These are phyloP conservation scores for Sebastes elongatus DNA, from an alignment of 2,797 vertebrate species.

Conservation along the genomic window DNA sequence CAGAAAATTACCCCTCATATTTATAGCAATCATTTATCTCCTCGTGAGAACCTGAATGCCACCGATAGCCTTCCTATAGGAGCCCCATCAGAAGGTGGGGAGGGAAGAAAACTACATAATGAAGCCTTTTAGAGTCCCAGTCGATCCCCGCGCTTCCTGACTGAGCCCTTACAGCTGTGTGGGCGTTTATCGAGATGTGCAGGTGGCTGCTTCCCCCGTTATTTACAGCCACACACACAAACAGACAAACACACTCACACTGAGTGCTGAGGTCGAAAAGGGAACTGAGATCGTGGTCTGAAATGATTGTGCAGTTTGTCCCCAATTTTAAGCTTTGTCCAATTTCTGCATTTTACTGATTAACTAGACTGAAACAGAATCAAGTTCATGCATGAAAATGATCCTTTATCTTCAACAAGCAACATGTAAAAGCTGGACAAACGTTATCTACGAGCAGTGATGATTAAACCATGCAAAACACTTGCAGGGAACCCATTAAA, in stretches of 20 bases:
- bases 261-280: not conserved
- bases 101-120: constrained; percentile 1
- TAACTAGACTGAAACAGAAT: not conserved
- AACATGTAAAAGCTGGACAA: not conserved
- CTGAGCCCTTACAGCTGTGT: constrained; percentile 30
- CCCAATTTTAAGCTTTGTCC: not conserved
- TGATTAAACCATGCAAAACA: not conserved
- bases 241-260: not conserved
- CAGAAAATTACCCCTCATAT: not conserved
- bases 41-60: not conserved
- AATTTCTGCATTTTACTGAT: not conserved
- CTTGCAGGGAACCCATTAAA: not conserved
- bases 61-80: not conserved
- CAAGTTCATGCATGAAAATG: not conserved
- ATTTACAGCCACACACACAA: not conserved
- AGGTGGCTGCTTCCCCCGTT: constrained; percentile 55
- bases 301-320: not conserved
- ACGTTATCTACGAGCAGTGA: not conserved
- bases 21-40: not conserved
- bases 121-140: constrained; percentile 18
- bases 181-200: constrained; percentile 39
- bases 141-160: not conserved
- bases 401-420: not conserved
- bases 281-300: constrained; percentile 40
- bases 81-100: not conserved